Percentiles rank a stretch among this genome's conserved stretches.
phyloP scores from a whole-genome alignment of 2,888 invertebrate genomes.

The Elaeidobius kamerunicus region DNA sequence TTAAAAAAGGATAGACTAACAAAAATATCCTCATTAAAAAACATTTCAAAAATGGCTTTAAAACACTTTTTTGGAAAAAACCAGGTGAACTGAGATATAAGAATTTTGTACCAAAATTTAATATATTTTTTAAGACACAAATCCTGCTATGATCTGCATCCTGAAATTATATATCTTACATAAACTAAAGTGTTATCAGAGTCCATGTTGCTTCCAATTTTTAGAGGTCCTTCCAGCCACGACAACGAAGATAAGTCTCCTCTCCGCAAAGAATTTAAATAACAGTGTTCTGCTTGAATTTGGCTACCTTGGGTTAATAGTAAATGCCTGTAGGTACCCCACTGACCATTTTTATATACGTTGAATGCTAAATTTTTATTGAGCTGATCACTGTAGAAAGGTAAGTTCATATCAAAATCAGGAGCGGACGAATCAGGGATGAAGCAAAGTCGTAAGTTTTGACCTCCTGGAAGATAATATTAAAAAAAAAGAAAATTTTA shows the following conservation, averaged over 20 bases:
- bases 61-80: too few species aligned
- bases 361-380: conserved; percentile 76
- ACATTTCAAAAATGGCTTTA: too few species aligned
- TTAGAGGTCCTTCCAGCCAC: conserved; percentile 72
- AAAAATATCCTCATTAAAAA: not conserved
- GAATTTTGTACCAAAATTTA: too few species aligned
- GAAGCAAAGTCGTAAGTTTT: conserved; percentile 51
- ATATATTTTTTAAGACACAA: too few species aligned
- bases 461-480: conserved; percentile 43
- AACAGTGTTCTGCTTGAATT: conserved; percentile 62
- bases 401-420: conserved; percentile 54
- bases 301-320: conserved; percentile 55
- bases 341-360: conserved; percentile 60
- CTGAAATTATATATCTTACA: conserved; percentile 25
- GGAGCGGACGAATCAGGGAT: conserved; percentile 57
- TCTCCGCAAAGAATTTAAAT: conserved; percentile 71
- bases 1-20: too few species aligned
- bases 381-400: conserved; percentile 62
- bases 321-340: conserved; percentile 74
- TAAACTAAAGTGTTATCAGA: conserved; percentile 18
- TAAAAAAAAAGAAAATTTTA: too few species aligned
- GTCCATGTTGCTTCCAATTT: not conserved
- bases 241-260: conserved; percentile 83
- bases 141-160: too few species aligned
- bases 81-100: too few species aligned